Evolutionary conservation across 2,113 vertebrate species (phyloP), one percentile per base, ranked within the genome.

Genomic region (Paradisaea rubra): DNA sequence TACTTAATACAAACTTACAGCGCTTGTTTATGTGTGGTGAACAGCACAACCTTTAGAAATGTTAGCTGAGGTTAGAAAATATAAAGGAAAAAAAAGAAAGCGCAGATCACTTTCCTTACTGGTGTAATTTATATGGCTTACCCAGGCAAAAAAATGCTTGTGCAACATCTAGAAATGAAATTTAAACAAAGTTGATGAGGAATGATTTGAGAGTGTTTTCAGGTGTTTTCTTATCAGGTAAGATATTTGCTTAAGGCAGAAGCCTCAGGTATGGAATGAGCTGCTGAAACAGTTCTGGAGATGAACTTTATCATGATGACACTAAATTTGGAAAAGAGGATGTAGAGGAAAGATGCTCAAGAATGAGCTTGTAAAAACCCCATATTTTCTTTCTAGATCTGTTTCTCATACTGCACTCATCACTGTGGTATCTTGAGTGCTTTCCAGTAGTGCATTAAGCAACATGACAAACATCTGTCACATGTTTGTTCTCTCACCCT

Each of bases 371-470:
- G 93, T 96, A 95, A 93, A 96, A 97, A 31, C 69, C 85, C 87
- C 25, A 83, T 74, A 68, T 94, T 97, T 95, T 91, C 85, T 88
- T 83, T 90, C 88, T 89, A 89, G 93, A 88, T 94, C 85, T 95
- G 91, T 93, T 97, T 95, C 90, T 96, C 95, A 95, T 90, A 94
- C 90, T 95, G 88, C 53, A 85, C 79, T 97, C 96, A 96, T 95
- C 95, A 95, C 90, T 95, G 79, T 95, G 95, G 96, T 92, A 97
- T 97, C 94, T 95, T 94, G 96, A 95, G 91, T 35, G 85, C 94
- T 94, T 96, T 97, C 96, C 93, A 95, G 93, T 95, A 93, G 92
- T 95, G 86, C 94, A 91, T 95, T 97, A 97, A 95, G 94, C 94
- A 96, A 95, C 95, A 94, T 39, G 91, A 95, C 93, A 93, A 97